A percentile compares a stretch with the other conserved stretches of the same genome.
These are phyloP conservation scores for Hofmannophila pseudospretella DNA, from an alignment of 2,888 invertebrate species.

Conservation along the genomic window DNA sequence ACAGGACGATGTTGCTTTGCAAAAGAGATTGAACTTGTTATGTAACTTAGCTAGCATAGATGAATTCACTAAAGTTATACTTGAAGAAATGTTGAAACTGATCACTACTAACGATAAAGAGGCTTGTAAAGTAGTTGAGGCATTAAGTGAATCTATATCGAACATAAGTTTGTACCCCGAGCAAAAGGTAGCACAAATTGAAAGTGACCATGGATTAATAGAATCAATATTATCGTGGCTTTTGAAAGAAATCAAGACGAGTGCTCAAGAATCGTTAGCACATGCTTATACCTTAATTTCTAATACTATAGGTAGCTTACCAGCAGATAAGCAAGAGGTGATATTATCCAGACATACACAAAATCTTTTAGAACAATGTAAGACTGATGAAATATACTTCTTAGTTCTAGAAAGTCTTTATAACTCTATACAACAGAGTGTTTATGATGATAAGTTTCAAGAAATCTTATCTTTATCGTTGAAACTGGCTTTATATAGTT, in stretches of 20 bases:
- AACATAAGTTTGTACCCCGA: slow-evolving; percentile 45
- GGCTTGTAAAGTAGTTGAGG: slow-evolving; percentile 49
- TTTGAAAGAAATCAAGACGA: slow-evolving; percentile 37
- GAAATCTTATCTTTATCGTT: slow-evolving; percentile 51
- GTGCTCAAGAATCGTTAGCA: slow-evolving; percentile 31
- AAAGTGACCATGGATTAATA: slow-evolving; percentile 61
- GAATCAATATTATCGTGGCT: slow-evolving; percentile 58
- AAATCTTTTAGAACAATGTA: slow-evolving; percentile 39
- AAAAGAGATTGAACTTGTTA: slow-evolving; percentile 62
- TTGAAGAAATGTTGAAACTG: slow-evolving; percentile 59
- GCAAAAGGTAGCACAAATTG: slow-evolving; percentile 56
- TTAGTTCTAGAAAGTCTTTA: slow-evolving; percentile 72
- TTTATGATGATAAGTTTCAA: slow-evolving; percentile 44
- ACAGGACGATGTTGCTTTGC: slow-evolving; percentile 40
- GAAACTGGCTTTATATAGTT: slow-evolving; percentile 47
- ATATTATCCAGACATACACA: slow-evolving; percentile 42
- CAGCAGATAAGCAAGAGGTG: slow-evolving; percentile 43
- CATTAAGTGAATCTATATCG: slow-evolving; percentile 49
- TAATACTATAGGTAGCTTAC: slow-evolving; percentile 51
- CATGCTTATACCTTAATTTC: slow-evolving; percentile 52
- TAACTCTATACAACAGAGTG: slow-evolving; percentile 57
- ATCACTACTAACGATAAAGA: slow-evolving; percentile 38
- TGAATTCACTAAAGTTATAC: slow-evolving; percentile 64
- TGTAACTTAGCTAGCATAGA: slow-evolving; percentile 65
- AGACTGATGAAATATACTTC: slow-evolving; percentile 43